Conservation (phyloP, 2,113 vertebrate genomes). For the Talpa occidentalis region DNA sequence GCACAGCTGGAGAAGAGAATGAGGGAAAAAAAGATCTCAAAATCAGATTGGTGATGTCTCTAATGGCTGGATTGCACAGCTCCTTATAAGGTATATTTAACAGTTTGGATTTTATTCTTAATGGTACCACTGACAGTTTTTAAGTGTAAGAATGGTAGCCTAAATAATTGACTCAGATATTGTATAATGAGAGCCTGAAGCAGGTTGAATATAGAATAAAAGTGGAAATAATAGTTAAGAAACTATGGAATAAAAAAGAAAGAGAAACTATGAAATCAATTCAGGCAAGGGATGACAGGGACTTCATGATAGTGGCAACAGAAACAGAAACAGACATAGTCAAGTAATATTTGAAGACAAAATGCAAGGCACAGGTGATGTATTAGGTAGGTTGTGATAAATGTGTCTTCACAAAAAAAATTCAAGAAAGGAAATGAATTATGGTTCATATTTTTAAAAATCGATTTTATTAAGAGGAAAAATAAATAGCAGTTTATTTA, state of each 20-base stretch:
- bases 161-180: constrained; percentile 48
- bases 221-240: constrained; percentile 36
- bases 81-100: constrained; percentile 50
- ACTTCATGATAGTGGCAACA: constrained; percentile 14
- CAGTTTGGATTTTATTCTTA: constrained; percentile 61
- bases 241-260: not conserved
- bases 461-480: not conserved
- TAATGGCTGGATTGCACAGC: constrained; percentile 32
- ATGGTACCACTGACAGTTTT: not conserved
- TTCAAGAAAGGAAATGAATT: not conserved
- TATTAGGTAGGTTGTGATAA: not conserved
- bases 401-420: not conserved
- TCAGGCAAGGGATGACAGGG: not conserved
- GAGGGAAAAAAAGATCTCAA: not conserved
- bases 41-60: constrained; percentile 30
- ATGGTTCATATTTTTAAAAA: not conserved
- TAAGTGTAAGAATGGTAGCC: constrained; percentile 20
- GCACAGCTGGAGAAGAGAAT: constrained; percentile 37
- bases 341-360: not conserved
- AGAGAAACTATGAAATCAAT: not conserved
- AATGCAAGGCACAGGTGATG: not conserved
- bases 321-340: constrained; percentile 38
- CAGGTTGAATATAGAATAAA: not conserved
- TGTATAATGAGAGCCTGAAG: constrained; percentile 33
- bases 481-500: not conserved